These are phyloP conservation scores for Scophthalmus maximus DNA, from an alignment of 2,113 vertebrate species.

Conservation along the genomic window DNA sequence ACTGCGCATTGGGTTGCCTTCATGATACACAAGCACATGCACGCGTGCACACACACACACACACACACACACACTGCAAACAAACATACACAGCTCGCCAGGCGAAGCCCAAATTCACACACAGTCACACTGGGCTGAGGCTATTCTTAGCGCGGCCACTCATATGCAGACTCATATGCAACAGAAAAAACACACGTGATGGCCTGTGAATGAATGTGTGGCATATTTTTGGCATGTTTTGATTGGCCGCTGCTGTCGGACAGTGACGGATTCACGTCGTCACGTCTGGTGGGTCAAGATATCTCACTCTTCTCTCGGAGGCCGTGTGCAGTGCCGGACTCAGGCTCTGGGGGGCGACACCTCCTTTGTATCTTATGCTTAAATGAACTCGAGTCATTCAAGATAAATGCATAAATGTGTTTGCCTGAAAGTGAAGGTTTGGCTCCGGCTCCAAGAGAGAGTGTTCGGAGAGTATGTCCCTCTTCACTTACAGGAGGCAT, in stretches of 20 bases:
- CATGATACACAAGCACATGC: slow-evolving; percentile 46
- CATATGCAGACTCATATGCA: slow-evolving; percentile 23
- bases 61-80: slow-evolving; percentile 4
- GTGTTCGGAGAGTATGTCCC: too few relatives aligned
- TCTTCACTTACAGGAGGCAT: too few relatives aligned
- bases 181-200: slow-evolving; percentile 47
- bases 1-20: slow-evolving; percentile 70
- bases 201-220: slow-evolving; percentile 11
- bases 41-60: slow-evolving; percentile 18
- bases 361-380: neutral
- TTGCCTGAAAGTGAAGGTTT: neutral
- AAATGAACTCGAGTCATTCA: neutral
- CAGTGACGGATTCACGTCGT: slow-evolving; percentile 15
- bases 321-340: neutral
- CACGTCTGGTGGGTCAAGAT: neutral
- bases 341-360: neutral
- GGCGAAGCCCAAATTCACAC: slow-evolving; percentile 37
- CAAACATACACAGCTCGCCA: slow-evolving; percentile 31
- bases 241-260: slow-evolving; percentile 21
- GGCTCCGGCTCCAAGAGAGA: too few relatives aligned
- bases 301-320: slow-evolving; percentile 3
- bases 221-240: slow-evolving; percentile 39
- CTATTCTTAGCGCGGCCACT: slow-evolving; percentile 58
- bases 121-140: slow-evolving; percentile 20
- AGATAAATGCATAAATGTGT: neutral